Evolutionary conservation across 2,888 invertebrate genomes (phyloP), one percentile per base, ranked within the genome.

Genomic region (Noctua comes): DNA sequence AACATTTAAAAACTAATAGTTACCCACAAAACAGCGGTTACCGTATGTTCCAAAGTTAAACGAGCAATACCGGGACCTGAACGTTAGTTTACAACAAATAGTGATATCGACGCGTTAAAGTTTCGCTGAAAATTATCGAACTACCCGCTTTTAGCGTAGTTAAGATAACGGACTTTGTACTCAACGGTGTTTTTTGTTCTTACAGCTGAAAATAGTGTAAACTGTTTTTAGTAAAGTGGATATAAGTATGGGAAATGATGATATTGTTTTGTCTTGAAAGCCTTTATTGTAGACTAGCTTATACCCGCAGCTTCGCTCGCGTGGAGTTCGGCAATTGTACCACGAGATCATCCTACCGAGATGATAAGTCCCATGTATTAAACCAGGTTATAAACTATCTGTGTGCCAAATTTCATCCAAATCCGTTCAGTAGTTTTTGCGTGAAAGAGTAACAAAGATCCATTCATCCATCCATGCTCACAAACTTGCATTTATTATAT

Each of bases 51-150:
- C 48, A 80, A 68, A 64, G 72, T 76, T 73, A 76, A 86, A 51
- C 77, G 72, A 51, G 65, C 73, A 65, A 78, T n/a, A 64, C 68
- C 31, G 27, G 59, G 24, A 64, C 68, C 51, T 69, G n/a, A 77
- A 79, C 77, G 51, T 57, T 79, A 74, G 70, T 80, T 84, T 68
- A 80, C 73, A 87, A 85, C 74, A 72, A 87, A 87, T 85, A 75
- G 80, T 75, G 76, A 78, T 81, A 87, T 89, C 66, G 80, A 75
- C 65, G 78, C 70, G 79, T 79, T 48, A 77, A 87, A 82, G 71
- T 87, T 88, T 73, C 40, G 62, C 80, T 78, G 73, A 79, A 85
- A 85, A 89, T 89, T 80, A 89, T 86, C 85, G 62, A 82, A 87
- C 86, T 78, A 88, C 80, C 76, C 76, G 68, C 43, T 43, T 64